These are phyloP conservation scores for Phengaris arion DNA, from an alignment of 2,888 invertebrate genomes.

Conservation along the genomic window DNA sequence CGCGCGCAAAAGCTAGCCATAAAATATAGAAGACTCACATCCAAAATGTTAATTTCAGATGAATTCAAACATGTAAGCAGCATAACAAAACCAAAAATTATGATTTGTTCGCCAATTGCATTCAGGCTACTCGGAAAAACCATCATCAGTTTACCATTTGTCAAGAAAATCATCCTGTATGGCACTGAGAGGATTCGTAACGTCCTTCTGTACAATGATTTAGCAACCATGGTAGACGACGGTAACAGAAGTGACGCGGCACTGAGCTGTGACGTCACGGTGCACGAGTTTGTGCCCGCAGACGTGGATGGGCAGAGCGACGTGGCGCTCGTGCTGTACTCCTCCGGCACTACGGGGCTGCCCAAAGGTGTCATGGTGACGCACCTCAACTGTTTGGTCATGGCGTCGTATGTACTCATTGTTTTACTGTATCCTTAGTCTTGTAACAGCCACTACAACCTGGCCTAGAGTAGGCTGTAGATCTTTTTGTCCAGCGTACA, in stretches of 20 bases:
- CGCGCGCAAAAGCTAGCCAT: too few relatives aligned
- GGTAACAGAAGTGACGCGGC: neutral
- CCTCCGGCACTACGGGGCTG: conserved; percentile 66
- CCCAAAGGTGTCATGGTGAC: conserved; percentile 66
- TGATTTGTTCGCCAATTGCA: conserved; percentile 54
- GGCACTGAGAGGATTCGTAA: conserved; percentile 46
- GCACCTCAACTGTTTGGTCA: conserved; percentile 52
- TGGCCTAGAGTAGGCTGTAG: too few relatives aligned
- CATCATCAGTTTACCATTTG: conserved; percentile 41
- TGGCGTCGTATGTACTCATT: conserved; percentile 50
- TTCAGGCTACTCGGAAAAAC: conserved; percentile 50
- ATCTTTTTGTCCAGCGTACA: too few relatives aligned
- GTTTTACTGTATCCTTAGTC: conserved; percentile 19
- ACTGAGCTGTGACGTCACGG: conserved; percentile 43
- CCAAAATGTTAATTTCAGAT: conserved; percentile 45
- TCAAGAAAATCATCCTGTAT: conserved; percentile 54
- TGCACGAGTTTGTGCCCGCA: conserved; percentile 49
- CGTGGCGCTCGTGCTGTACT: conserved; percentile 56
- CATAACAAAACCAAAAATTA: conserved; percentile 57
- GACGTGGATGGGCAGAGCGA: conserved; percentile 55
- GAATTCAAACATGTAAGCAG: conserved; percentile 56
- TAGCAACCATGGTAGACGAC: conserved; percentile 40
- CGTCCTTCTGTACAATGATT: conserved; percentile 48
- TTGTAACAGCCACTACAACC: too few relatives aligned
- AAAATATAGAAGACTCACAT: conserved; percentile 25